Conservation (phyloP, 2,113 vertebrate species). For the Nycticryphes semicollaris region DNA sequence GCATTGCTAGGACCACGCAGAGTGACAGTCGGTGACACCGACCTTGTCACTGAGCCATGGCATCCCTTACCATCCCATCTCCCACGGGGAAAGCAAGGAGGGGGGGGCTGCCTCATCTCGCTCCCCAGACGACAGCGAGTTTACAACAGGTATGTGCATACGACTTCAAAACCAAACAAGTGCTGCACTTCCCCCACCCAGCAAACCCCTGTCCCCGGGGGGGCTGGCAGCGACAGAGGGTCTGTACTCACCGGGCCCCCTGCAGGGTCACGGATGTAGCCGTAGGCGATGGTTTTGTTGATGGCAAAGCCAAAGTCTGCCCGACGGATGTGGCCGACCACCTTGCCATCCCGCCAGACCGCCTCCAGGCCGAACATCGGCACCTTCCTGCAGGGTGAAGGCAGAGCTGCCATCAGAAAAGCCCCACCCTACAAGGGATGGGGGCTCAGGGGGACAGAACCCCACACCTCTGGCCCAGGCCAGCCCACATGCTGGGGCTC, state of each 20-base stretch:
- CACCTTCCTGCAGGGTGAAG: constrained; percentile 78
- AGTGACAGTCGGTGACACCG: neutral
- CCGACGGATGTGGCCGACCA: constrained; percentile 89
- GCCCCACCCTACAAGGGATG: rapidly evolving
- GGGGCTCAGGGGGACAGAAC: neutral
- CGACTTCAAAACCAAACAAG: neutral
- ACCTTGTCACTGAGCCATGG: rapidly evolving
- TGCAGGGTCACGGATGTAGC: constrained; percentile 86
- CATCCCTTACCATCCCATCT: neutral
- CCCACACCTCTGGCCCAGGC: rapidly evolving
- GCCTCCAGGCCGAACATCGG: constrained; percentile 95
- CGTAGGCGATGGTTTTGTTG: constrained; percentile 89
- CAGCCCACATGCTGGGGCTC: rapidly evolving
- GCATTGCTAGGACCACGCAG: rapidly evolving
- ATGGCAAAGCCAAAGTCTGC: constrained; percentile 88
- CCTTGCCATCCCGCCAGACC: constrained; percentile 84
- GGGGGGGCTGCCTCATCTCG: neutral
- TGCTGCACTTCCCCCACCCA: rapidly evolving
- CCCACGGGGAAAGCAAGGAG: rapidly evolving
- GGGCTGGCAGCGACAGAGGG: rapidly evolving
- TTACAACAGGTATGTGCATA: rapidly evolving
- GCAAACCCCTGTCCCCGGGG: rapidly evolving
- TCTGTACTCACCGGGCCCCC: constrained; percentile 84
- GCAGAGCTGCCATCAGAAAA: neutral
- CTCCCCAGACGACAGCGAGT: rapidly evolving